Evolutionary conservation across 2,888 invertebrate genomes (phyloP), one percentile per base, ranked within the genome.

Genomic region (Hirtodrosophila duncani): DNA sequence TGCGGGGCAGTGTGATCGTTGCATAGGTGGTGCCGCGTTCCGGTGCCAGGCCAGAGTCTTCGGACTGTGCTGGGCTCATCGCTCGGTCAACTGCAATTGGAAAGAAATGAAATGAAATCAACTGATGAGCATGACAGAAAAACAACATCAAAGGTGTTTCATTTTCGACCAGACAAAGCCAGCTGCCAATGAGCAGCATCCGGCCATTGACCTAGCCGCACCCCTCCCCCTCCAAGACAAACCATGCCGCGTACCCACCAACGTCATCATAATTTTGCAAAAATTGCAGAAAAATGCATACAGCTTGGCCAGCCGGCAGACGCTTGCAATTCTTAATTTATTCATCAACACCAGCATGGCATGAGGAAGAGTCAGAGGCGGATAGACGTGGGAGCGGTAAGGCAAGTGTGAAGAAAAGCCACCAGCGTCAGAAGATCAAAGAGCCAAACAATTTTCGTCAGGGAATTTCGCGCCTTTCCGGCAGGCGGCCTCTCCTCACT

Each of bases 51-150:
- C 87, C 87, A 21, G 86, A 86, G 65, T 87, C 87, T 66, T 87
- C 87, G 2, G 87, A 87, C 52, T 87, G 87, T 51, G 87, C 87
- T 21, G 87, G 87, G 68, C 87, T 87, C 86, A 87, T 87, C 43
- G 87, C 87, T 36, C 87, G 86, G 66, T 87, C 87, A 60, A 86
- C 87, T 86, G 80, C 36, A 81, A 83, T 43, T 33, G 30, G 49
- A 33, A 36, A 30, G 43, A 6, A 26, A 38, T 33, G 14, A 21
- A 37, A 10, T 7, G 16, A 3, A n/a, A 36, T 4, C 5, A 13
- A 31, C 23, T 9, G 29, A n/a, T n/a, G 10, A 18, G 9, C 5
- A 13, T 5, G 10, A 21, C 7, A 7, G 10, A 37, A 27, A 14
- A 51, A 20, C 17, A 36, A 53, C 65, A 81, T 77, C 81, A 77